Evolutionary conservation across 1,140 invertebrate genomes (phyloP), one percentile per base, ranked within the genome.

Genomic region (Anastrepha ludens): DNA sequence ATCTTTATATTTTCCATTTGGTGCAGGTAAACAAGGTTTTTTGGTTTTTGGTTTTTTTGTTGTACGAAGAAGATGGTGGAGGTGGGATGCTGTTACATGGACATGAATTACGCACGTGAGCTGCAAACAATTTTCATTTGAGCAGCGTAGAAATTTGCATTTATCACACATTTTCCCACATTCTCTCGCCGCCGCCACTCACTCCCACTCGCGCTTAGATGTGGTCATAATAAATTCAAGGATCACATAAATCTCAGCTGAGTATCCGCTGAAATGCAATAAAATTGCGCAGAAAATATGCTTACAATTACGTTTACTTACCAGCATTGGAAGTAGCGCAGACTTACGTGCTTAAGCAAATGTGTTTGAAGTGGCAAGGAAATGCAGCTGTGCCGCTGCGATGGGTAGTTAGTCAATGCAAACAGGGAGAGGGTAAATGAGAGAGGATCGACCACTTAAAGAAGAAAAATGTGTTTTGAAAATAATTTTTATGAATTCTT

Each of bases 171-270:
- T 39, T 55, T 39, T 50, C 17, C n/a, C 8, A 50, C n/a, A 29
- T 29, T 50, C 70, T 2, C 3, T 20, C 15, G 6, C 70, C 47
- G n/a, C 6, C 1, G 6, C 29, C 17, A 0, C 2, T 0, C 74
- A 81, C 74, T 20, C n/a, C 44, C 2, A 13, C 50, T 9, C n/a
- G 3, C 74, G 11, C 64, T 67, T 20, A 81, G 17, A 55, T 81
- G 74, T 81, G 74, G 74, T 81, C 74, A 81, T 81, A 81, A 81
- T 81, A 81, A 81, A 81, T 81, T 81, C 74, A 81, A 41, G 74
- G 74, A 81, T 81, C 74, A 81, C 74, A 81, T 81, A 81, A 81
- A 81, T 81, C 74, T 81, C 74, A 29, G 74, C 74, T 81, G 17
- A 81, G 20, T 41, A 81, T 81, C 41, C 74, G 74, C 47, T 81